These are phyloP conservation scores for Tursiops truncatus DNA, from an alignment of 2,113 vertebrate species.

Conservation along the genomic window DNA sequence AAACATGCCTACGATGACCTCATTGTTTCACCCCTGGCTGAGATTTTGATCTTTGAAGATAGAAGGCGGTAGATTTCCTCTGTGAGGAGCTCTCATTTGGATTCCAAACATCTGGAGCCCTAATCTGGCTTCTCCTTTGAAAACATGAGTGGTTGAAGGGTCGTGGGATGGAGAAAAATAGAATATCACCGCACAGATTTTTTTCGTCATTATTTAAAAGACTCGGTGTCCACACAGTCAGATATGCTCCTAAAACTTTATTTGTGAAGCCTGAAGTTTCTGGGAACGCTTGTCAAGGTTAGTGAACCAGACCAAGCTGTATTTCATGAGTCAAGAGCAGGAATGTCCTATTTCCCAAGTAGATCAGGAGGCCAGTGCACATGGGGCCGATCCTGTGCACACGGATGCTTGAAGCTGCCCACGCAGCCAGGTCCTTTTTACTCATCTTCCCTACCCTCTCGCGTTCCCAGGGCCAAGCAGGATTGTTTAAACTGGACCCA, in stretches of 20 bases:
- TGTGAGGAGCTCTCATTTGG: not conserved
- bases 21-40: conserved; percentile 23
- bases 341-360: conserved; percentile 33
- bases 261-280: conserved; percentile 52
- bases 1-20: not conserved
- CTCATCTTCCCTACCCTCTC: conserved; percentile 72
- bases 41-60: conserved; percentile 42
- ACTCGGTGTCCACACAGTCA: not conserved
- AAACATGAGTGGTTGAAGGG: not conserved
- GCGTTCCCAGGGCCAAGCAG: conserved; percentile 63
- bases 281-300: not conserved
- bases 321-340: conserved; percentile 37
- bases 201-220: conserved; percentile 28
- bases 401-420: not conserved
- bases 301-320: not conserved
- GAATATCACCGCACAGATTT: not conserved
- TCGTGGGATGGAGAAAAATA: not conserved
- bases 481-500: conserved; percentile 83
- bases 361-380: not conserved
- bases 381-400: not conserved
- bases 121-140: conserved; percentile 30
- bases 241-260: conserved; percentile 17
- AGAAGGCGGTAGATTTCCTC: not conserved
- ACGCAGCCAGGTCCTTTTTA: not conserved
- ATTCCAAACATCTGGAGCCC: conserved; percentile 48